A percentile compares a stretch with the other conserved stretches of the same genome.
Evolutionary conservation across 1,140 invertebrate species (phyloP).

Genomic region (Oreohelix idahoensis): DNA sequence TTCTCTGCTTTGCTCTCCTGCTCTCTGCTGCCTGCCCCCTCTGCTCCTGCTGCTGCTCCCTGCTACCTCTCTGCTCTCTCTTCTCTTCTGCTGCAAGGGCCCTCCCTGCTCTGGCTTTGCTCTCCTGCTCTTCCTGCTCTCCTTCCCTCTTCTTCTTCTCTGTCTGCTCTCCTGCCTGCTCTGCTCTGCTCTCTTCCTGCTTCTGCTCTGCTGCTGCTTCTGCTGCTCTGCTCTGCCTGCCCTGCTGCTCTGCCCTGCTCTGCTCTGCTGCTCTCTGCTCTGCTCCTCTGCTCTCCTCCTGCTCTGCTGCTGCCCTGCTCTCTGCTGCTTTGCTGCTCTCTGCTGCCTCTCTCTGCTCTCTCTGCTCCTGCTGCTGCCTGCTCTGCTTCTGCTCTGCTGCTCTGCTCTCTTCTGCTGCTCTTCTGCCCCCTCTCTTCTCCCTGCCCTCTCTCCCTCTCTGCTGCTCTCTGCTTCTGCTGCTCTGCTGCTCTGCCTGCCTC

Average conservation of each 20-base stretch:
- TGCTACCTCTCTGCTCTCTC: neutral
- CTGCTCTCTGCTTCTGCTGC: neutral
- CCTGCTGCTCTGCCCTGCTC: neutral
- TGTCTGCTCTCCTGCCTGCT: neutral
- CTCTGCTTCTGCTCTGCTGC: neutral
- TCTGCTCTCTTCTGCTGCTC: neutral
- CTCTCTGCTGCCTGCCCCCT: neutral
- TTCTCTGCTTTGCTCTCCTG: neutral
- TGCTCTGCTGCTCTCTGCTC: neutral
- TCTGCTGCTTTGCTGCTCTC: too few species aligned
- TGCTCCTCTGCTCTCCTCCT: neutral
- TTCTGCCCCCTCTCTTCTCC: neutral
- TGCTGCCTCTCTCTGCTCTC: neutral
- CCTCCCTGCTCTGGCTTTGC: too few species aligned
- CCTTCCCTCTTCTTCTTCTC: neutral
- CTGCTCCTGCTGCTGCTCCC: neutral
- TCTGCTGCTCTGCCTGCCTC: too few species aligned
- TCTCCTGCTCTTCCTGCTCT: neutral
- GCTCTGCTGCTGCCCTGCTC: neutral
- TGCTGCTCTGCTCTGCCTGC: neutral
- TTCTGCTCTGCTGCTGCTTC: neutral
- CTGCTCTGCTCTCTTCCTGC: neutral
- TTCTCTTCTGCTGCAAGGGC: neutral
- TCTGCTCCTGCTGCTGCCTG: neutral
- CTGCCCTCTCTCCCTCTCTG: too few species aligned